phyloP scores from a whole-genome alignment of 1,140 invertebrate species.

The Leptinotarsa undecemlineata region DNA sequence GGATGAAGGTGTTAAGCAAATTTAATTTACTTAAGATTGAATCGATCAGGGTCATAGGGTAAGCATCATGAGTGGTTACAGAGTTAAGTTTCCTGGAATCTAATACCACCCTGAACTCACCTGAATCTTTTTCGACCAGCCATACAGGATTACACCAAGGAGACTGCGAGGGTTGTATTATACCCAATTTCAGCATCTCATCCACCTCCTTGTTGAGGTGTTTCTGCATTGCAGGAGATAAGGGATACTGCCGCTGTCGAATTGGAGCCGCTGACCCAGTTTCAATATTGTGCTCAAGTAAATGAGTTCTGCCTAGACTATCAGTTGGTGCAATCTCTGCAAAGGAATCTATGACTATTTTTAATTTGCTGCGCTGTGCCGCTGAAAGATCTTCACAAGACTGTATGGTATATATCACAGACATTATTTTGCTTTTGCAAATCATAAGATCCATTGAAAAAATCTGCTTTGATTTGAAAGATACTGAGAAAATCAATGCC shows the following conservation, averaged over 20 bases:
- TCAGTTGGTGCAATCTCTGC: too few relatives aligned
- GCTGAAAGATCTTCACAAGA: too few relatives aligned
- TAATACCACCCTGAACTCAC: constrained; percentile 39
- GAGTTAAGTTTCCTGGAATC: constrained; percentile 45
- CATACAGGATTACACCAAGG: not conserved
- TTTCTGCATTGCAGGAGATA: not conserved
- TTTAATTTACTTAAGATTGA: constrained; percentile 41
- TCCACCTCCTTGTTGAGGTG: not conserved
- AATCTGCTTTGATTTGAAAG: too few relatives aligned
- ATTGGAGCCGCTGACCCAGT: too few relatives aligned
- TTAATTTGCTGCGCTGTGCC: not conserved
- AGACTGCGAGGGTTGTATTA: not conserved
- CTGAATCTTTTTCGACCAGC: constrained; percentile 22
- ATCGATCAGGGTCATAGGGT: constrained; percentile 32
- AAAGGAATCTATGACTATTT: too few relatives aligned
- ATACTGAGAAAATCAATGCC: not conserved
- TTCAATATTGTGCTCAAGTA: too few relatives aligned
- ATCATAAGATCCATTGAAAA: too few relatives aligned
- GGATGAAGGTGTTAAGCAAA: not conserved
- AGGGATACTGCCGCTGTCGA: constrained; percentile 3
- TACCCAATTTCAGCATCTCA: not conserved
- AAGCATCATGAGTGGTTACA: constrained; percentile 39
- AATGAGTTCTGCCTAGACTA: too few relatives aligned
- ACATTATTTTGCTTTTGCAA: too few relatives aligned
- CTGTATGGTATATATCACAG: too few relatives aligned